Conservation (phyloP, 2,888 invertebrate genomes). For the Corythucha ciliata region DNA sequence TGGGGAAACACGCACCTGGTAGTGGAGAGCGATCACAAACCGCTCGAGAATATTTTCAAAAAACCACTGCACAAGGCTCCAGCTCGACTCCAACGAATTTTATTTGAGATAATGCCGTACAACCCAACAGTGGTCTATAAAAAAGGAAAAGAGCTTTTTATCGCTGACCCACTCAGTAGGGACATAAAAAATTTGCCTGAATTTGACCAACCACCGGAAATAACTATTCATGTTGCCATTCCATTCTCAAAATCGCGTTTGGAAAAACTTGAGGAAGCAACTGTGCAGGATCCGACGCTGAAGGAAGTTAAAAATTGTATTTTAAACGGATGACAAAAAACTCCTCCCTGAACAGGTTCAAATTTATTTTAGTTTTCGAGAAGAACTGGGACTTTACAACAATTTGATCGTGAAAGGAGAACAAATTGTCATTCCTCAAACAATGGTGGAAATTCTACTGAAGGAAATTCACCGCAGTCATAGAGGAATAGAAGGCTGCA, state of each 20-base stretch:
- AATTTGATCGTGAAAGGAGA: slow-evolving; percentile 15
- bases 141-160: slow-evolving; percentile 10
- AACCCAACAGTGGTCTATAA: slow-evolving; percentile 6
- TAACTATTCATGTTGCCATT: slow-evolving; percentile 13
- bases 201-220: neutral
- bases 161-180: slow-evolving; percentile 11
- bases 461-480: slow-evolving; percentile 13
- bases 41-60: slow-evolving; percentile 4
- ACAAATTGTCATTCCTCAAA: slow-evolving; percentile 6
- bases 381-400: slow-evolving; percentile 16
- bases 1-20: slow-evolving; percentile 30
- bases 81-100: neutral
- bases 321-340: slow-evolving; percentile 9
- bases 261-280: neutral
- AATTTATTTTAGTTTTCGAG: slow-evolving; percentile 13
- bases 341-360: neutral
- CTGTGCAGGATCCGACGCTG: neutral
- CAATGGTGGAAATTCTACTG: slow-evolving; percentile 4
- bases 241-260: slow-evolving; percentile 8
- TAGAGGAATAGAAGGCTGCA: slow-evolving; percentile 13
- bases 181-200: slow-evolving; percentile 2
- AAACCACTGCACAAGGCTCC: slow-evolving; percentile 14
- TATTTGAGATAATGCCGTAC: slow-evolving; percentile 16
- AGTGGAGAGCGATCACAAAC: slow-evolving; percentile 14
- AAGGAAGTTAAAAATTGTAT: slow-evolving; percentile 3